Percentiles rank a stretch among this genome's conserved stretches.
Conservation (phyloP, 2,113 vertebrate genomes). For the Cephalopterus ornatus region DNA sequence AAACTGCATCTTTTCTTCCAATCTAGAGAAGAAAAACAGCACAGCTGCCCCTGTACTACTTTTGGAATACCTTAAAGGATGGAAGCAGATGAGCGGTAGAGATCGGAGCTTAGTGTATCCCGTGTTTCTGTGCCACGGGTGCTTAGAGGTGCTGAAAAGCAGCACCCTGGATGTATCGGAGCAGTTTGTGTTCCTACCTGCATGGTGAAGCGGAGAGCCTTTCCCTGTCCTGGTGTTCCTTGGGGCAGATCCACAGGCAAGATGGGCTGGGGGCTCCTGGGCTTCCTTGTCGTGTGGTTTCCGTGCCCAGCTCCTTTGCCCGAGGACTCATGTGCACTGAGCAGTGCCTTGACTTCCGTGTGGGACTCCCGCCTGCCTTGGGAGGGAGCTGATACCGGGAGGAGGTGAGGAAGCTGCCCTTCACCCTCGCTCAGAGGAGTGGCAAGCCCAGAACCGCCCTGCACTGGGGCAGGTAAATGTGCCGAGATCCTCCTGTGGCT, state of each 20-base stretch:
- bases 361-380: background rate
- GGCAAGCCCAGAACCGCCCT: background rate
- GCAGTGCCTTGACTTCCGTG: conserved; percentile 38
- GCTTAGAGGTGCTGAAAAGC: background rate
- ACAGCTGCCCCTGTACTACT: fast-evolving
- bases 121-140: fast-evolving
- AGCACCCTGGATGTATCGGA: fast-evolving
- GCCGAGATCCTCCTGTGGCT: background rate
- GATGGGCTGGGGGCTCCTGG: fast-evolving
- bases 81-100: background rate
- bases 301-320: background rate
- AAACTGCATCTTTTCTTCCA: fast-evolving
- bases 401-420: background rate
- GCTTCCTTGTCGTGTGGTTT: background rate
- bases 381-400: background rate
- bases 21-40: background rate
- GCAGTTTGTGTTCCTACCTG: conserved; percentile 53
- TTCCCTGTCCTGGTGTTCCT: background rate
- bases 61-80: background rate
- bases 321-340: background rate
- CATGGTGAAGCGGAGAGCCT: conserved; percentile 7
- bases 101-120: fast-evolving
- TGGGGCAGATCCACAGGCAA: fast-evolving
- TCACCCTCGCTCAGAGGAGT: background rate
- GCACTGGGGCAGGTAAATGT: background rate